Percentiles rank a stretch among this genome's conserved stretches.
Evolutionary conservation across 2,888 invertebrate species (phyloP).

Genomic region (Prenolepis imparis): DNA sequence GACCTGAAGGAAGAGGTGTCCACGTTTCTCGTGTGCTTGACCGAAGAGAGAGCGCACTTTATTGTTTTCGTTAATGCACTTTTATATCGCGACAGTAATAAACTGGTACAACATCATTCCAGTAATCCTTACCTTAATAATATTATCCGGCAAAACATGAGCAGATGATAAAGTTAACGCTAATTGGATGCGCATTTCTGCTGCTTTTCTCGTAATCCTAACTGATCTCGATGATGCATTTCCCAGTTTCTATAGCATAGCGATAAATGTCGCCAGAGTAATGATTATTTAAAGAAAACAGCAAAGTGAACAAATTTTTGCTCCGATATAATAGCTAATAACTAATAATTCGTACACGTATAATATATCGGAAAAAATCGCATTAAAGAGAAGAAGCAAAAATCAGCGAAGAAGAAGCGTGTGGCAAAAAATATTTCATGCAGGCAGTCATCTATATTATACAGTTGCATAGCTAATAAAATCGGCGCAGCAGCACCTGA

Average conservation of each 20-base stretch:
- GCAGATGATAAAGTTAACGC: slow-evolving; percentile 25
- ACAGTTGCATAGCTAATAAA: slow-evolving; percentile 4
- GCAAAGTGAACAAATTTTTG: background rate
- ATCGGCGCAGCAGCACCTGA: background rate
- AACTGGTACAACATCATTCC: slow-evolving; percentile 50
- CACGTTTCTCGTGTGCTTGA: slow-evolving; percentile 27
- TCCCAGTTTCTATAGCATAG: background rate
- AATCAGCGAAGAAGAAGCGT: background rate
- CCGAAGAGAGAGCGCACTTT: slow-evolving; percentile 36
- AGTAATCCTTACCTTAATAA: slow-evolving; percentile 57
- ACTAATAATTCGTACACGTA: background rate
- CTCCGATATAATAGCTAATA: background rate
- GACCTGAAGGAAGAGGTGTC: slow-evolving; percentile 36
- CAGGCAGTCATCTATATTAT: background rate
- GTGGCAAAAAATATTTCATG: background rate
- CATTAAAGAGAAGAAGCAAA: background rate
- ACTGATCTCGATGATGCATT: slow-evolving; percentile 21
- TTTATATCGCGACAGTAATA: slow-evolving; percentile 66
- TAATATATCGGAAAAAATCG: background rate
- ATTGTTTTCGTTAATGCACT: slow-evolving; percentile 64
- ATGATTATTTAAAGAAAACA: background rate
- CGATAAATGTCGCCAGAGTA: background rate
- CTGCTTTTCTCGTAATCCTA: slow-evolving; percentile 34
- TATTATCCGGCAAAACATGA: slow-evolving; percentile 42
- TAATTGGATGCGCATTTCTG: slow-evolving; percentile 51